Evolutionary conservation across 2,797 vertebrate species (phyloP).

Genomic region (Carduelis carduelis): DNA sequence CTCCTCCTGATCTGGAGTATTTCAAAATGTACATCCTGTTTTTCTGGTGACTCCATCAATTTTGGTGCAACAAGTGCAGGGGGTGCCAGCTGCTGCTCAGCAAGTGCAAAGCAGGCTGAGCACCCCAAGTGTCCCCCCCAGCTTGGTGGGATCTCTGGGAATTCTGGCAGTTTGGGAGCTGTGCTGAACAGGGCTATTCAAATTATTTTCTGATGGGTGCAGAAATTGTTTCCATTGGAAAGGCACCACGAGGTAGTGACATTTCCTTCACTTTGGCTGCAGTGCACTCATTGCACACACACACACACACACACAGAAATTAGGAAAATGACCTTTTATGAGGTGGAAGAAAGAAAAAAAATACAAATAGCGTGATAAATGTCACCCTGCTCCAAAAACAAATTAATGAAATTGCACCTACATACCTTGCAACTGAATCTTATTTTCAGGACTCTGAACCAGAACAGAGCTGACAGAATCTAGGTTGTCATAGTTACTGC

Average conservation of each 20-base stretch:
- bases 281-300: not conserved
- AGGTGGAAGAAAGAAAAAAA: not conserved
- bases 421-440: constrained; percentile 97
- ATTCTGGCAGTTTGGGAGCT: not conserved
- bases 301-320: not conserved
- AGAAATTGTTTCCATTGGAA: not conserved
- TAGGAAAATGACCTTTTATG: constrained; percentile 22
- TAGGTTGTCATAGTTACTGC: constrained; percentile 99
- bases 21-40: not conserved
- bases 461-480: constrained; percentile 98
- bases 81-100: not conserved
- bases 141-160: not conserved
- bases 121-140: not conserved
- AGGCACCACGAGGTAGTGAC: not conserved
- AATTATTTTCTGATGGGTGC: not conserved
- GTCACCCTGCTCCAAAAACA: not conserved
- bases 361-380: not conserved
- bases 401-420: constrained; percentile 52
- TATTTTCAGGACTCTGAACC: constrained; percentile 98
- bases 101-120: not conserved
- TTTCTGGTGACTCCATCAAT: not conserved
- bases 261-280: not conserved
- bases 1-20: not conserved
- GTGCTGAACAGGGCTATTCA: not conserved
- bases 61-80: not conserved